A percentile compares a stretch with the other conserved stretches of the same genome.
Conservation (phyloP, 1,140 invertebrate genomes). For the Zeugodacus cucurbitae region DNA sequence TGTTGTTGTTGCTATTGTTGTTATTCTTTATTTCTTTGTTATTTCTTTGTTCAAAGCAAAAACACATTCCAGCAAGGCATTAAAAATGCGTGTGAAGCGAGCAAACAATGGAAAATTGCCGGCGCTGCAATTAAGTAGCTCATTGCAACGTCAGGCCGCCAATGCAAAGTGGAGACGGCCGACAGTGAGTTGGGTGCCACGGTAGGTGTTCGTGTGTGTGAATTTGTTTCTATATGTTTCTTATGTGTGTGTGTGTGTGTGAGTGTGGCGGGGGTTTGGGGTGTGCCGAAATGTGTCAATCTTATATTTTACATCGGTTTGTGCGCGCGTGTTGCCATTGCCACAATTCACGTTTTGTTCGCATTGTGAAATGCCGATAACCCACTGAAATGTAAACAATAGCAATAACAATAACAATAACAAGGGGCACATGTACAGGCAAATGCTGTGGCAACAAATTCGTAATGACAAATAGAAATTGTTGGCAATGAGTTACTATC, state of each 20-base stretch:
- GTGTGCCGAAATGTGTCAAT: slow-evolving; percentile 22
- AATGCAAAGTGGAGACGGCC: not conserved
- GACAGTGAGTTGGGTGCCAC: not conserved
- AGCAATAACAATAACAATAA: not conserved
- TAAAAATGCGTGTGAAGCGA: not conserved
- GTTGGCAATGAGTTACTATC: slow-evolving; percentile 26
- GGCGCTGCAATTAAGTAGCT: slow-evolving; percentile 19
- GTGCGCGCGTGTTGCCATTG: not conserved
- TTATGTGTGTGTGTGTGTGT: no score
- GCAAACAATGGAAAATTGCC: not conserved
- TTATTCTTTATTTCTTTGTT: not conserved
- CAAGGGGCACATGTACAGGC: no score
- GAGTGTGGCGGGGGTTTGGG: not conserved
- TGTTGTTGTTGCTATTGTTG: no score
- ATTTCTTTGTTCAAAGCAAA: not conserved
- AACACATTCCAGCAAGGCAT: not conserved
- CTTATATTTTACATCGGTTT: not conserved
- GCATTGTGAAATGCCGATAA: slow-evolving; percentile 22
- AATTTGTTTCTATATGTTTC: not conserved
- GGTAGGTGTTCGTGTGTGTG: not conserved
- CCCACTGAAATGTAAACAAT: slow-evolving; percentile 24
- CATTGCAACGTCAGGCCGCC: not conserved
- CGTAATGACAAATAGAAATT: not conserved
- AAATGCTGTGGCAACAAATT: not conserved
- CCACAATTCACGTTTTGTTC: slow-evolving; percentile 35